These are phyloP conservation scores for Caenorhabditis imperialis DNA, from an alignment of 2,888 invertebrate species.

Conservation along the genomic window DNA sequence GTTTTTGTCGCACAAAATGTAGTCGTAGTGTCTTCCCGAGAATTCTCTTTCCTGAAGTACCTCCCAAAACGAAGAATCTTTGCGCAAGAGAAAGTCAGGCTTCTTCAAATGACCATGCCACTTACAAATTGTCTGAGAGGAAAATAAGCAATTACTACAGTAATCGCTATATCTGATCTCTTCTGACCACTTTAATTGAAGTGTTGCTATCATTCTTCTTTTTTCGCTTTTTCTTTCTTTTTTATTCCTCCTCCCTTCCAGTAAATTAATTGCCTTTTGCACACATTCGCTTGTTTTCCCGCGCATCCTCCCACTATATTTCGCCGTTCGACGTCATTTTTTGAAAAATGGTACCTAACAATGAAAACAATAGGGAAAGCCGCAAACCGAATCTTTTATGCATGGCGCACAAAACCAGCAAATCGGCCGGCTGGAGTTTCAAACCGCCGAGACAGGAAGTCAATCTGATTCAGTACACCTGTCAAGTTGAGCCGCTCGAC, in stretches of 20 bases:
- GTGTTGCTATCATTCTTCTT: conserved; percentile 19
- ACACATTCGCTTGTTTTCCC: conserved; percentile 23
- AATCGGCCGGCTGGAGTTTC: conserved; percentile 65
- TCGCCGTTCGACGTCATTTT: conserved; percentile 32
- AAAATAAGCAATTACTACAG: conserved; percentile 33
- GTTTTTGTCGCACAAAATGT: conserved; percentile 16
- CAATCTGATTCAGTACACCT: conserved; percentile 57
- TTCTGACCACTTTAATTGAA: too few relatives aligned
- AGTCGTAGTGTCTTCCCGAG: too few relatives aligned
- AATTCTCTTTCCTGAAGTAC: conserved; percentile 26
- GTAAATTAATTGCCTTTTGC: conserved; percentile 41
- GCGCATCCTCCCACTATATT: conserved; percentile 16
- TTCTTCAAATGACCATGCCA: conserved; percentile 47
- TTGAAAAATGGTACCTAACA: conserved; percentile 21
- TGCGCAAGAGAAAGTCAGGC: conserved; percentile 36
- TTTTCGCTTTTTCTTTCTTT: background rate
- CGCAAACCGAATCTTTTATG: conserved; percentile 38
- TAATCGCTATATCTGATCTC: background rate
- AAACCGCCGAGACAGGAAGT: conserved; percentile 59
- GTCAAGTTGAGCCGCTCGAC: conserved; percentile 53
- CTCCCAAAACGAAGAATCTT: conserved; percentile 26
- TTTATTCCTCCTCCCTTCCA: conserved; percentile 14
- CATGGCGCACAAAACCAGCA: conserved; percentile 64
- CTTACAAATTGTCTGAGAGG: conserved; percentile 26
- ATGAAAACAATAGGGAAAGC: conserved; percentile 47